Evolutionary conservation across 2,113 vertebrate genomes (phyloP).

Genomic region (Mus spicilegus): DNA sequence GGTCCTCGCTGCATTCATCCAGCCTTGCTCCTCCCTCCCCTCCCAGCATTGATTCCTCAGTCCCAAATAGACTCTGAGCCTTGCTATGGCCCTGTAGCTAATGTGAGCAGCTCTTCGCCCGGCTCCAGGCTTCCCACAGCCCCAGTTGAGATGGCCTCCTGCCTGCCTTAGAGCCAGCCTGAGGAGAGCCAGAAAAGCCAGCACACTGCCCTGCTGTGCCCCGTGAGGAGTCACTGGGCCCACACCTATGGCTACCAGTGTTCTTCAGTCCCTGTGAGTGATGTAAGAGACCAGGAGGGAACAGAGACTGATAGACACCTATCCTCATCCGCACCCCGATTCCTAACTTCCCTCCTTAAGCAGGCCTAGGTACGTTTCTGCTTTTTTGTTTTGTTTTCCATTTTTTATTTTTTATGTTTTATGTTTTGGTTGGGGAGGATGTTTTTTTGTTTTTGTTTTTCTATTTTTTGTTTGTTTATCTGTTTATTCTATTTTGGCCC

Average conservation of each 20-base stretch:
- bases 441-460: neutral
- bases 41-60: neutral
- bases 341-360: neutral
- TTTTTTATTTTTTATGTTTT: neutral
- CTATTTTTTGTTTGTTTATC: neutral
- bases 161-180: neutral
- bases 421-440: neutral
- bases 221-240: neutral
- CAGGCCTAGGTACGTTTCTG: neutral
- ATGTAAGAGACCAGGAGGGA: neutral
- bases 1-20: too few species aligned
- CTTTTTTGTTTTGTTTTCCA: neutral
- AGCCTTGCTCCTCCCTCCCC: neutral
- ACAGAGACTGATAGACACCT: neutral
- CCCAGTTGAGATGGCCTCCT: neutral
- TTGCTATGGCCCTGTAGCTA: neutral
- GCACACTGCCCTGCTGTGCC: neutral
- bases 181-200: neutral
- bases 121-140: neutral
- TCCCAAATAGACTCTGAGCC: neutral
- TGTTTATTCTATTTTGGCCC: neutral
- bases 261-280: neutral
- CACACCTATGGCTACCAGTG: neutral
- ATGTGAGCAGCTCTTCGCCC: neutral
- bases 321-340: neutral